Conservation (phyloP, 2,113 vertebrate species). For the Excalfactoria chinensis region DNA sequence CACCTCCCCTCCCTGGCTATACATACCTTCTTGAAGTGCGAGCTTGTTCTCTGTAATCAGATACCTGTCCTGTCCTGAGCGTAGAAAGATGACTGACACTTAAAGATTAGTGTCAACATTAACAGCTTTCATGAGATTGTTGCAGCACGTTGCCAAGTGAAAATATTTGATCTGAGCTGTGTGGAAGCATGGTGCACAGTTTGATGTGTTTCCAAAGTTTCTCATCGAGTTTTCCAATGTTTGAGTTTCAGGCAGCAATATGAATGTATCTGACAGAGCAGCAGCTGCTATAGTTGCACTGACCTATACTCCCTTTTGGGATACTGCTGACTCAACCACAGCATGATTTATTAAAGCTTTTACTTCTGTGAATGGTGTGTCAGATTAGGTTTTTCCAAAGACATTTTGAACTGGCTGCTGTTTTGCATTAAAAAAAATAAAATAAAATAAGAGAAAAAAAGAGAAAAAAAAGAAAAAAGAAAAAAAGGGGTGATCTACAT, state of each 20-base stretch:
- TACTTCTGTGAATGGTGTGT: background rate
- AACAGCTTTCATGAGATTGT: constrained; percentile 4
- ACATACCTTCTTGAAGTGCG: background rate
- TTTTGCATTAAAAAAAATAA: background rate
- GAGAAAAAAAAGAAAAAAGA: no score
- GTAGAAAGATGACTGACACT: constrained; percentile 5
- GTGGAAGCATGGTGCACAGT: background rate
- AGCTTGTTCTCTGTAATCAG: background rate
- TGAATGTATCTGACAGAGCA: background rate
- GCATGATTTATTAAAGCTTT: background rate
- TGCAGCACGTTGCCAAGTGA: background rate
- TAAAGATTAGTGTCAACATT: constrained; percentile 18
- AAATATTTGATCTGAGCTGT: background rate
- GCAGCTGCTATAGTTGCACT: background rate
- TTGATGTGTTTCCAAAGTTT: background rate
- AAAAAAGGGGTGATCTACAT: background rate
- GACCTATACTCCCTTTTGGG: background rate
- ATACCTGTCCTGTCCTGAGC: background rate
- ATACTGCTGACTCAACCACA: background rate
- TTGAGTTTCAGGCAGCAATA: background rate
- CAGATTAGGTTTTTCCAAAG: background rate
- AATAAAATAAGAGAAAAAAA: no score
- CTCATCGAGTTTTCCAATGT: background rate
- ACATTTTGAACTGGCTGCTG: background rate
- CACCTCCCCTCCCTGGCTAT: background rate